Conservation (phyloP, 1,140 invertebrate genomes). For the Nymphalis io region DNA sequence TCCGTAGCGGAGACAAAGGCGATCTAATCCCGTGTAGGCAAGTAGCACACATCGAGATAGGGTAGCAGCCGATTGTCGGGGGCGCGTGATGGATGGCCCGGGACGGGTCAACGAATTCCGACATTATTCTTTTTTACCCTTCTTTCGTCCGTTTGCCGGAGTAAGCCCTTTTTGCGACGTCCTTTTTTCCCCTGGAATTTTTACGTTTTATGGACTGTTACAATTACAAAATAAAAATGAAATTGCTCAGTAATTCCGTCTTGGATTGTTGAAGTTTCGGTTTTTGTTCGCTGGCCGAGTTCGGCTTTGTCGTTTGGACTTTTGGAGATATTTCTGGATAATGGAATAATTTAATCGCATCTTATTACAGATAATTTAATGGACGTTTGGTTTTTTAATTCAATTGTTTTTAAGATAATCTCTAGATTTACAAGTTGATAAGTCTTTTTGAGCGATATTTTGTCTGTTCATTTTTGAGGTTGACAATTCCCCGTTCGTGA, state of each 20-base stretch:
- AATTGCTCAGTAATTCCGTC: slow-evolving; percentile 34
- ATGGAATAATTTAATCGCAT: background rate
- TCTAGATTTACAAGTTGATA: background rate
- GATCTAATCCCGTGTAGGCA: slow-evolving; percentile 66
- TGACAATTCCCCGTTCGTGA: background rate
- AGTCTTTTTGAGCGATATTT: too few relatives aligned
- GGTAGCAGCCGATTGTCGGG: slow-evolving; percentile 63
- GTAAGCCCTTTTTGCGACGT: slow-evolving; percentile 79
- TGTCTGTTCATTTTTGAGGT: too few relatives aligned
- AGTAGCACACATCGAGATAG: slow-evolving; percentile 67
- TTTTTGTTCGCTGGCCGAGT: slow-evolving; percentile 8
- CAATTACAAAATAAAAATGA: slow-evolving; percentile 78
- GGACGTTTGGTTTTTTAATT: background rate
- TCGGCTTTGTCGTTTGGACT: slow-evolving; percentile 6
- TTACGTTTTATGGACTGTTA: slow-evolving; percentile 77
- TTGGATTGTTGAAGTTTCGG: slow-evolving; percentile 24
- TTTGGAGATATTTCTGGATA: background rate
- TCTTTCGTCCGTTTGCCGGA: slow-evolving; percentile 76
- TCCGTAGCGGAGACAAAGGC: slow-evolving; percentile 47
- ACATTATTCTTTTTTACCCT: slow-evolving; percentile 87
- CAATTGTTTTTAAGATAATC: too few relatives aligned
- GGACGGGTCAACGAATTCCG: slow-evolving; percentile 88
- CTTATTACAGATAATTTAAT: background rate
- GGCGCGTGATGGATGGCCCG: slow-evolving; percentile 85
- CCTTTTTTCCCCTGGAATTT: slow-evolving; percentile 75